These are phyloP conservation scores for Hyposmocoma kahamanoa DNA, from an alignment of 1,140 invertebrate genomes.

Conservation along the genomic window DNA sequence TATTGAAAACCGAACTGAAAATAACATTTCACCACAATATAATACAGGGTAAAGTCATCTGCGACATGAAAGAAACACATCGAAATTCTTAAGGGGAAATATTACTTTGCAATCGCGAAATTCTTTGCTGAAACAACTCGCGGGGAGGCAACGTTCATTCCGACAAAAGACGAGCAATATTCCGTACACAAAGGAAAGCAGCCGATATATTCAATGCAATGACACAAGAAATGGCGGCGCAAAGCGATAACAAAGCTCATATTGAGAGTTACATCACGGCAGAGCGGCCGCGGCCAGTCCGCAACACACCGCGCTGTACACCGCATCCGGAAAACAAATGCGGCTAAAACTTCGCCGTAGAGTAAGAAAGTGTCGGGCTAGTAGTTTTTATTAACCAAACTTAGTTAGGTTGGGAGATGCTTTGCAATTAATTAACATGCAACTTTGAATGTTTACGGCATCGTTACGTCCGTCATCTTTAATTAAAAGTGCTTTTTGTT, in stretches of 20 bases:
- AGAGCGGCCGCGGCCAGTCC: too few species aligned
- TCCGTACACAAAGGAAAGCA: conserved; percentile 69
- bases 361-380: too few species aligned
- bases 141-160: conserved; percentile 67
- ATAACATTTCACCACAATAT: conserved; percentile 50
- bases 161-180: conserved; percentile 72
- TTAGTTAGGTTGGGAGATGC: too few species aligned
- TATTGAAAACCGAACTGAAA: conserved; percentile 37
- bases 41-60: conserved; percentile 61
- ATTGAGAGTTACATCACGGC: too few species aligned
- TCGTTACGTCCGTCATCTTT: too few species aligned
- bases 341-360: too few species aligned
- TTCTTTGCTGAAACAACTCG: conserved; percentile 70
- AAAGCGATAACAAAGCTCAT: conserved; percentile 70
- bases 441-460: too few species aligned
- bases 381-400: too few species aligned
- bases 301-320: too few species aligned
- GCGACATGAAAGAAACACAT: conserved; percentile 65
- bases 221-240: conserved; percentile 69
- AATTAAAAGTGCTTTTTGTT: too few species aligned
- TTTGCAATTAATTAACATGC: too few species aligned
- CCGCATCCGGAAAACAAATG: too few species aligned
- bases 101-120: conserved; percentile 72
- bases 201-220: conserved; percentile 72
- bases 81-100: conserved; percentile 67